Evolutionary conservation across 2,113 vertebrate genomes (phyloP).

Genomic region (Larimichthys crocea): DNA sequence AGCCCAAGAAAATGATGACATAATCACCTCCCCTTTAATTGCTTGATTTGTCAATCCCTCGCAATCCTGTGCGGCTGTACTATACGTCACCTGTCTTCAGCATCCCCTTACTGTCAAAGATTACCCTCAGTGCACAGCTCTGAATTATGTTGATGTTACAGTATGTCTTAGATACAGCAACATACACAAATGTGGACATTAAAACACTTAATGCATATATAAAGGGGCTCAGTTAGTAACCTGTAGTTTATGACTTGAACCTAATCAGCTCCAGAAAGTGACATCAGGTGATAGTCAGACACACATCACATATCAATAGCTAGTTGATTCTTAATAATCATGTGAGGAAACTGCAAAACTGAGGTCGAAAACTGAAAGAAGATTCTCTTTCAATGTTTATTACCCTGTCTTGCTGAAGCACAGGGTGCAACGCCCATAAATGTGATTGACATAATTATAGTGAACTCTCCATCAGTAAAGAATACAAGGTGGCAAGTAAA

Average conservation of each 20-base stretch:
- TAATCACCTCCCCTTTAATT: constrained; percentile 82
- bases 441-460: constrained; percentile 54
- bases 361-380: constrained; percentile 44
- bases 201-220: constrained; percentile 41
- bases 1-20: constrained; percentile 81
- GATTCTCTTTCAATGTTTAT: constrained; percentile 58
- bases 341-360: constrained; percentile 11
- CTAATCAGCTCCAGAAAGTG: constrained; percentile 37
- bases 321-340: constrained; percentile 18
- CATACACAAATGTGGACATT: constrained; percentile 43
- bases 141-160: constrained; percentile 55
- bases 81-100: constrained; percentile 33
- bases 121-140: constrained; percentile 41
- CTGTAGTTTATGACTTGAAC: constrained; percentile 38
- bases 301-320: constrained; percentile 19
- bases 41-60: constrained; percentile 80
- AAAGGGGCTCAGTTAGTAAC: constrained; percentile 40
- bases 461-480: constrained; percentile 44
- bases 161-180: constrained; percentile 42
- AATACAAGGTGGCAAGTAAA: constrained; percentile 54
- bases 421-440: constrained; percentile 51
- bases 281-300: background rate
- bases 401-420: constrained; percentile 24
- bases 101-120: constrained; percentile 54
- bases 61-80: constrained; percentile 32